These are phyloP conservation scores for Phenganax subtilis DNA, from an alignment of 92 coral and sea anemone species.

Conservation along the genomic window DNA sequence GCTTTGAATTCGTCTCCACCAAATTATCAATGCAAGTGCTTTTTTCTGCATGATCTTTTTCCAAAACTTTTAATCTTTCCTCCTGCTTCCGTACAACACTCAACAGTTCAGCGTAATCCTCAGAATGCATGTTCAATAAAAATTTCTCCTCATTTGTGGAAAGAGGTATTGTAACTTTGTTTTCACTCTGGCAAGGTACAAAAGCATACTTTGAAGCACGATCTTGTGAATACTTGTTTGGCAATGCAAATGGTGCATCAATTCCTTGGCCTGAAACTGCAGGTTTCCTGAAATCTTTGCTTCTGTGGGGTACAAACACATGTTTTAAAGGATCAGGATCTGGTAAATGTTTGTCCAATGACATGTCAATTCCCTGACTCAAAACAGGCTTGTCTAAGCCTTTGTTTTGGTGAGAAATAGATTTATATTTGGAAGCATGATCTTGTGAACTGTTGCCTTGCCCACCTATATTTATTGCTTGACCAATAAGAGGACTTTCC, in stretches of 20 bases:
- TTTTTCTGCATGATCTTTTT: not conserved
- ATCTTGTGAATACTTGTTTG: constrained; percentile 14
- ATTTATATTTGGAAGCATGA: too few relatives aligned
- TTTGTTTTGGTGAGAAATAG: too few relatives aligned
- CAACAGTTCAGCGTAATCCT: not conserved
- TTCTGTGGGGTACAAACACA: constrained; percentile 13
- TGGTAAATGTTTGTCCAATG: not conserved
- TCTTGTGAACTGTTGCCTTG: too few relatives aligned
- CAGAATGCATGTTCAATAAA: not conserved
- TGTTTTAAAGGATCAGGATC: not conserved
- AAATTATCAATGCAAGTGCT: not conserved
- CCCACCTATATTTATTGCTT: too few relatives aligned
- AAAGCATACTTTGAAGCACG: constrained; percentile 1
- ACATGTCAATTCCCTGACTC: not conserved
- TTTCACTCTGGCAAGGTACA: not conserved
- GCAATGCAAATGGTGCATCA: constrained; percentile 32
- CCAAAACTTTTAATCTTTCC: constrained; percentile 55
- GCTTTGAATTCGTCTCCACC: constrained; percentile 58
- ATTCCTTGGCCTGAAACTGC: not conserved
- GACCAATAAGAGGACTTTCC: too few relatives aligned
- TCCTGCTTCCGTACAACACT: constrained; percentile 18
- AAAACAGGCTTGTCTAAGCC: not conserved
- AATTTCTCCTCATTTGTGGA: not conserved
- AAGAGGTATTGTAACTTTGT: not conserved
- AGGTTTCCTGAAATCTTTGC: not conserved